Evolutionary conservation across 2,113 vertebrate species (phyloP).

Genomic region (Meleagris gallopavo): DNA sequence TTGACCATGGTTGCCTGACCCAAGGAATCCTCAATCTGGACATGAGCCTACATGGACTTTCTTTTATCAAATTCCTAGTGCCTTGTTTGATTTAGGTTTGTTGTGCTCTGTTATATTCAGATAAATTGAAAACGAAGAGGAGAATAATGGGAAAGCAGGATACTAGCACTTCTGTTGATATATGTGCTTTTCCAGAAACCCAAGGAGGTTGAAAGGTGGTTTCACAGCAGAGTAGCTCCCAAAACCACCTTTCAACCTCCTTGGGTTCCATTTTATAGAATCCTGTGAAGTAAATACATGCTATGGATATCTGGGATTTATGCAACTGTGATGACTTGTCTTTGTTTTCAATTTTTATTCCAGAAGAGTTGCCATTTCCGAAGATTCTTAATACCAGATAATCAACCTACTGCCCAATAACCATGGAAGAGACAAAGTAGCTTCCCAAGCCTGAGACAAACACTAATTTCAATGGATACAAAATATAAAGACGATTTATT

Average conservation of each 20-base stretch:
- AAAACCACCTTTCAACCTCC: no score
- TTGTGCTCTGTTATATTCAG: neutral
- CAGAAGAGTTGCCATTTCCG: slow-evolving; percentile 21
- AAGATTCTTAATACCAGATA: neutral
- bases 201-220: neutral
- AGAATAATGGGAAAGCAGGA: neutral
- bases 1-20: neutral
- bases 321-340: neutral
- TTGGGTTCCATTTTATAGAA: neutral
- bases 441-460: slow-evolving; percentile 56
- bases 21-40: neutral
- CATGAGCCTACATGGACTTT: neutral
- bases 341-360: slow-evolving; percentile 21
- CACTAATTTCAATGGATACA: slow-evolving; percentile 90
- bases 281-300: neutral
- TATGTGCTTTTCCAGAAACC: neutral
- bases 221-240: no score
- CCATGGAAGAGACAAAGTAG: slow-evolving; percentile 80
- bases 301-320: neutral
- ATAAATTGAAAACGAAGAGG: neutral
- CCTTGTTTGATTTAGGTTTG: neutral
- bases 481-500: slow-evolving; percentile 97
- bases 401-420: neutral
- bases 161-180: neutral
- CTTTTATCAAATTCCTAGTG: neutral